phyloP scores from a whole-genome alignment of 1,140 invertebrate species.

The Aporrectodea caliginosa region DNA sequence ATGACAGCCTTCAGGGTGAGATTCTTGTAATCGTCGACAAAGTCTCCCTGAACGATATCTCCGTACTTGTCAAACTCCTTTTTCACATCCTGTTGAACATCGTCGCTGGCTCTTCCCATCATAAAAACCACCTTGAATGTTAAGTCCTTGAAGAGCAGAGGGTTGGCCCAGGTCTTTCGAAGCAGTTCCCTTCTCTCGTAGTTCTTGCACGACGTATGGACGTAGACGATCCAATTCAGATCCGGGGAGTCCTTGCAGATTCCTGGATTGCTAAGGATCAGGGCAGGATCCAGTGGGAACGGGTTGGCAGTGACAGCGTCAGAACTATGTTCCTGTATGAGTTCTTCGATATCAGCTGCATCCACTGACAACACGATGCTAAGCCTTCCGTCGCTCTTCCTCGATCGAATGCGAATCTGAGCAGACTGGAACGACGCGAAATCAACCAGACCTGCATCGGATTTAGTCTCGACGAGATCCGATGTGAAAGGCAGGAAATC shows the following conservation, averaged over 20 bases:
- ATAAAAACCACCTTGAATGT: constrained; percentile 62
- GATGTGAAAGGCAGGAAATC: background rate
- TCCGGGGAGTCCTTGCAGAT: background rate
- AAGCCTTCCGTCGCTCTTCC: background rate
- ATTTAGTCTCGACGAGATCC: too few species aligned
- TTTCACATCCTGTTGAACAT: constrained; percentile 56
- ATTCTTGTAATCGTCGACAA: constrained; percentile 75
- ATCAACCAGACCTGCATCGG: background rate
- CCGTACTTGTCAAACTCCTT: constrained; percentile 62
- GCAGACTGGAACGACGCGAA: background rate
- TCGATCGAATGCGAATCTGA: background rate
- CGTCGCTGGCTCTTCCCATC: constrained; percentile 57
- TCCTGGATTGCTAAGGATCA: background rate
- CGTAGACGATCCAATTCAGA: constrained; percentile 19
- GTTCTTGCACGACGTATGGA: constrained; percentile 46
- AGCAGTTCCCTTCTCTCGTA: constrained; percentile 44
- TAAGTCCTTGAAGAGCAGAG: constrained; percentile 33
- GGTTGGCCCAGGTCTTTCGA: constrained; percentile 50
- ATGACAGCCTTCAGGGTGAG: constrained; percentile 83
- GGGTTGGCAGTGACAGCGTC: background rate
- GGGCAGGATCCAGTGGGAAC: background rate
- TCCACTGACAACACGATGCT: background rate
- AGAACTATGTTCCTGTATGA: background rate
- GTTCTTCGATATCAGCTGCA: background rate
- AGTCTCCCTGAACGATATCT: constrained; percentile 76